Conservation (phyloP, 1,140 invertebrate species). For the Solen grandis region DNA sequence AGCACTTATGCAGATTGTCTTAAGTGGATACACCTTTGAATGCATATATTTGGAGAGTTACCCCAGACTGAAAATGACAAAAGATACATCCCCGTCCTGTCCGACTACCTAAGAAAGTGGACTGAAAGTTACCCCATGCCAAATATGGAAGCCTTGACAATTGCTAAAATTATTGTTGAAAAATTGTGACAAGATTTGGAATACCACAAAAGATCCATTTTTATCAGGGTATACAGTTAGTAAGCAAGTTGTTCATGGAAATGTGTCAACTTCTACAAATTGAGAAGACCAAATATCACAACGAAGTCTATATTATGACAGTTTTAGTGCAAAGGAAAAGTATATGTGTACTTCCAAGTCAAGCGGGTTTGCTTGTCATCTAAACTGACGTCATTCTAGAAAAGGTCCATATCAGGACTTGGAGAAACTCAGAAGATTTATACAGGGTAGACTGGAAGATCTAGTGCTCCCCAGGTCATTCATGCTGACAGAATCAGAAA, state of each 20-base stretch:
- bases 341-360: too few species aligned
- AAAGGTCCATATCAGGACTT: constrained; percentile 9
- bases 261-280: constrained; percentile 45
- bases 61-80: constrained; percentile 35
- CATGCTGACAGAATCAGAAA: constrained; percentile 16
- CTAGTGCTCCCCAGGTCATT: neutral
- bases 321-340: too few species aligned
- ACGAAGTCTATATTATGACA: constrained; percentile 1
- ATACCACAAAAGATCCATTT: too few species aligned
- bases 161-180: constrained; percentile 73
- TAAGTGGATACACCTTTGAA: too few species aligned
- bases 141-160: constrained; percentile 62
- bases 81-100: constrained; percentile 63
- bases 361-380: neutral
- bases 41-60: constrained; percentile 3
- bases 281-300: constrained; percentile 32
- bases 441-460: constrained; percentile 26
- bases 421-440: neutral
- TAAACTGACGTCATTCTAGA: constrained; percentile 42
- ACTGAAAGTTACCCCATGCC: constrained; percentile 57
- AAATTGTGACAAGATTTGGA: too few species aligned
- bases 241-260: too few species aligned
- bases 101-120: constrained; percentile 66
- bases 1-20: too few species aligned
- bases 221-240: constrained; percentile 78